Evolutionary conservation across 1,140 invertebrate genomes (phyloP), one percentile per base, ranked within the genome.

Genomic region (Drosophila hydei): DNA sequence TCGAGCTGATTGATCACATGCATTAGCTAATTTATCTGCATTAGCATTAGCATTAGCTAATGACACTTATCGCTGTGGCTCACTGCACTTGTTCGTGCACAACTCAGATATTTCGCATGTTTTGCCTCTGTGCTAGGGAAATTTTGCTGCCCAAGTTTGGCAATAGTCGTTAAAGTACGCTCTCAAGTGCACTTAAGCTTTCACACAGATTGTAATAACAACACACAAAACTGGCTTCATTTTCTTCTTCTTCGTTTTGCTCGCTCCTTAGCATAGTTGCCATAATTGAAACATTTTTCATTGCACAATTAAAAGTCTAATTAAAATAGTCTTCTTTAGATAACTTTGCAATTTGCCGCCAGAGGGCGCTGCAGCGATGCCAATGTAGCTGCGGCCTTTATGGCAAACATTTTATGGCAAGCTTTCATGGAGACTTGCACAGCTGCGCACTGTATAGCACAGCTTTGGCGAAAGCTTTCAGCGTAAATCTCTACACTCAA

Each of bases 241-340:
- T 14, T n/a, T 14, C 12, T 38, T 40, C 38, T 14, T 40, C 12
- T 42, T 42, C 38, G 8, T 42, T 0, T 40, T 6, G 38, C 14
- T 40, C 27, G 8, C 27, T 8, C 9, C 30, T 33, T 33, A 8
- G 38, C 38, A 42, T 42, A 42, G 38, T 42, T 42, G 38, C n/a
- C 14, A 42, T 42, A 42, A 42, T 42, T 42, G 38, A 42, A 42
- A 18, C 38, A 42, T 42, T 42, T 42, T 16, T 8, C 38, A 42
- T 14, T 14, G n/a, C 38, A 42, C 38, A 42, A 14, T 42, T 42
- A 16, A 42, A 42, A 42, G 38, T 42, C 38, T 42, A 42, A 42
- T 42, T 42, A 42, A 42, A 42, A 42, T 42, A 42, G n/a, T 42
- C 16, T 16, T 2, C 16, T 14, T 16, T 42, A 16, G 30, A 33